These are phyloP conservation scores for Sinohyriopsis cumingii DNA, from an alignment of 2,888 invertebrate genomes.

Conservation along the genomic window DNA sequence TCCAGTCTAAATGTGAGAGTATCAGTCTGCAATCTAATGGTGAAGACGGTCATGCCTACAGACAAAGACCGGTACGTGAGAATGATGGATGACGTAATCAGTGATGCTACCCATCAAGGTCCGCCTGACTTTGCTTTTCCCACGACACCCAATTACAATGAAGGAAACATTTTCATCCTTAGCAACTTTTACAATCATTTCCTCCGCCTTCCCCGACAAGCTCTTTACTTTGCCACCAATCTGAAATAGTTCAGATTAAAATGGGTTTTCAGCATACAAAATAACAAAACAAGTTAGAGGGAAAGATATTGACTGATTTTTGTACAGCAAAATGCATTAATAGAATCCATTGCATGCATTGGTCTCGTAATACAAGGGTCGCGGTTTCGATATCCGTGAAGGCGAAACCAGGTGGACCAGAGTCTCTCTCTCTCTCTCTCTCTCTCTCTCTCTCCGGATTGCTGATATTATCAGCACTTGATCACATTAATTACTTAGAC, in stretches of 20 bases:
- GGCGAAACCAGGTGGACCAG: too few relatives aligned
- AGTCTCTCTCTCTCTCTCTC: too few relatives aligned
- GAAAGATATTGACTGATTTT: too few relatives aligned
- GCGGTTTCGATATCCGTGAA: too few relatives aligned
- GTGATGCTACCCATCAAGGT: constrained; percentile 53
- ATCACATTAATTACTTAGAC: too few relatives aligned
- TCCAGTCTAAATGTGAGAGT: neutral
- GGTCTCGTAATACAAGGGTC: too few relatives aligned
- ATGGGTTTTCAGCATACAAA: neutral
- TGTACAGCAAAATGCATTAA: too few relatives aligned
- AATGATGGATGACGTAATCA: constrained; percentile 51
- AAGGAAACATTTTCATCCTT: constrained; percentile 44
- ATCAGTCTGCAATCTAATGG: constrained; percentile 6
- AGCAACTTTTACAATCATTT: constrained; percentile 44
- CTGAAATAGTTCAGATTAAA: constrained; percentile 14
- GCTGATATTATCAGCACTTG: too few relatives aligned
- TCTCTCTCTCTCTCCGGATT: too few relatives aligned
- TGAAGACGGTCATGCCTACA: constrained; percentile 43
- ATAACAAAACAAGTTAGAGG: neutral
- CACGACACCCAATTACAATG: constrained; percentile 51
- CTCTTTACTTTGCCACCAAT: constrained; percentile 46
- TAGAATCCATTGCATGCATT: too few relatives aligned
- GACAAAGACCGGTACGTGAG: constrained; percentile 48
- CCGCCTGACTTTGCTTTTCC: constrained; percentile 42
- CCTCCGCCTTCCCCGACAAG: constrained; percentile 50